These are phyloP conservation scores for Piscicola geometra DNA, from an alignment of 2,888 invertebrate species.

Conservation along the genomic window DNA sequence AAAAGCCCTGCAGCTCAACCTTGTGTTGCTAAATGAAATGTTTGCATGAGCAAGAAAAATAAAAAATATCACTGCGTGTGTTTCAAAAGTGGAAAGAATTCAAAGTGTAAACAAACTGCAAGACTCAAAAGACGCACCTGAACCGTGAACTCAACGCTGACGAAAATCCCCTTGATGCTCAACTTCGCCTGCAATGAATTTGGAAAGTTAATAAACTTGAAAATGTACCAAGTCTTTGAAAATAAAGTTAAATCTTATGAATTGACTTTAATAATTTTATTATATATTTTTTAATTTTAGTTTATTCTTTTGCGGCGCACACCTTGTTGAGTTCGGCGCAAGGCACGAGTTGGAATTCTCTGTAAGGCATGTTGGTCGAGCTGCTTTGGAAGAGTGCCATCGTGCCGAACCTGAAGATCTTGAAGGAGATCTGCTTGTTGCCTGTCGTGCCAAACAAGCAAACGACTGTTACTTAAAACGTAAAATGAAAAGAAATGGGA, in stretches of 20 bases:
- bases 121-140: neutral
- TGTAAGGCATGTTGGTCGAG: constrained; percentile 25
- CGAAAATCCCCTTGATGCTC: neutral
- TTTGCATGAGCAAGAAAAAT: neutral
- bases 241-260: neutral
- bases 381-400: constrained; percentile 17
- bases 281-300: too few species aligned
- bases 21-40: neutral
- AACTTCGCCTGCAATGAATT: neutral
- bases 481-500: neutral
- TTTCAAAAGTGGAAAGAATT: neutral
- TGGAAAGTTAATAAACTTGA: neutral
- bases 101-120: neutral
- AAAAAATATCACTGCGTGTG: too few species aligned
- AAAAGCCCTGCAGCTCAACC: neutral
- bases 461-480: neutral
- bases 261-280: too few species aligned
- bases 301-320: too few species aligned
- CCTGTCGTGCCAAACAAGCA: neutral
- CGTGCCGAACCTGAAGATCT: constrained; percentile 15
- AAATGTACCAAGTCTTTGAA: neutral
- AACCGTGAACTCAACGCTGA: neutral
- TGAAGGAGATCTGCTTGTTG: constrained; percentile 27
- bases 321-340: neutral
- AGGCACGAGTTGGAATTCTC: neutral